Evolutionary conservation across 1,140 invertebrate genomes (phyloP).

Genomic region (Solenopsis invicta): DNA sequence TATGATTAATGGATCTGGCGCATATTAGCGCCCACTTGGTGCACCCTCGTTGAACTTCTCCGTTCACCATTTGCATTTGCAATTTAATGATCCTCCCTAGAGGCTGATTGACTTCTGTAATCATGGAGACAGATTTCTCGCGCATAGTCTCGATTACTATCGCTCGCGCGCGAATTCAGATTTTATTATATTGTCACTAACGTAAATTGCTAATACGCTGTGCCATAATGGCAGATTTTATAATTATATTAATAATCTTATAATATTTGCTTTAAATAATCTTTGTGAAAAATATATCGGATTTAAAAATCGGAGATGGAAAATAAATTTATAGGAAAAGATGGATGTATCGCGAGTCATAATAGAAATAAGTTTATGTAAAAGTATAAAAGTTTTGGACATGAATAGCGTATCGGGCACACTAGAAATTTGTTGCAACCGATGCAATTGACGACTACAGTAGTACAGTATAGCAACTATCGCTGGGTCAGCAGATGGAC

Average conservation of each 20-base stretch:
- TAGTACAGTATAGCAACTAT: slow-evolving; percentile 64
- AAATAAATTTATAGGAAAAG: not conserved
- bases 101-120: slow-evolving; percentile 81
- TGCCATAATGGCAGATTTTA: not conserved
- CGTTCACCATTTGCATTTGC: slow-evolving; percentile 83
- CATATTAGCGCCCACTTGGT: slow-evolving; percentile 84
- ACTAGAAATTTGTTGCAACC: slow-evolving; percentile 58
- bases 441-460: slow-evolving; percentile 70
- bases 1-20: slow-evolving; percentile 85
- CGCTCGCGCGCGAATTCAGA: not conserved
- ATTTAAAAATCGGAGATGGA: not conserved
- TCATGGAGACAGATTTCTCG: slow-evolving; percentile 63
- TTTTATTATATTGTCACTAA: not conserved
- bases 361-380: not conserved
- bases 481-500: slow-evolving; percentile 78
- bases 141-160: slow-evolving; percentile 26
- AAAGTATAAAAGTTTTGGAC: not conserved
- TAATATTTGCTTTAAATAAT: not conserved
- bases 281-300: not conserved
- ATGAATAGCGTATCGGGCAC: slow-evolving; percentile 32
- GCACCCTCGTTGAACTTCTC: slow-evolving; percentile 51
- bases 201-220: not conserved
- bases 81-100: slow-evolving; percentile 84
- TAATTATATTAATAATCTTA: not conserved
- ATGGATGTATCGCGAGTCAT: not conserved